Evolutionary conservation across 2,888 invertebrate genomes (phyloP).

Genomic region (Acleris laterana): DNA sequence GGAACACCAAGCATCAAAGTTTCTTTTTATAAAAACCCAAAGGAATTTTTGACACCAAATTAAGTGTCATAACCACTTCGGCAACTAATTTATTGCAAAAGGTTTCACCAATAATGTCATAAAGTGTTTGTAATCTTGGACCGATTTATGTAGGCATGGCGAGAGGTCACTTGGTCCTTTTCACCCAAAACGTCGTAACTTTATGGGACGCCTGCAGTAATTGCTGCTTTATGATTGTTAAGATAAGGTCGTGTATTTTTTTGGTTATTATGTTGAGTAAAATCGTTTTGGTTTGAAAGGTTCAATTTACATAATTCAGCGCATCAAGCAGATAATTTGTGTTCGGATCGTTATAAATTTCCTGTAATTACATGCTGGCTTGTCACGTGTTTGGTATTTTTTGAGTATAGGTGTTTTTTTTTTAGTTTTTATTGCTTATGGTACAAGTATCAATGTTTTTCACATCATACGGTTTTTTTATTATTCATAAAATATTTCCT

Average conservation of each 20-base stretch:
- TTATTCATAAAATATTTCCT: too few species aligned
- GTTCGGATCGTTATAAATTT: slow-evolving; percentile 58
- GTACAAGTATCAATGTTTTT: too few species aligned
- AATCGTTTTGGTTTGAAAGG: too few species aligned
- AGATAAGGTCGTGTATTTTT: too few species aligned
- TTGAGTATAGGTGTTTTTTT: slow-evolving; percentile 14
- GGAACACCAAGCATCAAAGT: too few species aligned
- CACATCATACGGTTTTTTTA: too few species aligned
- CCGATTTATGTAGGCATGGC: slow-evolving; percentile 61
- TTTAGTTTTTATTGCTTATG: too few species aligned
- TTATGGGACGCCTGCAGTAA: too few species aligned
- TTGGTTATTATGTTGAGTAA: too few species aligned
- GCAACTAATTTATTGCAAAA: slow-evolving; percentile 51
- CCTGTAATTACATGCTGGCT: slow-evolving; percentile 60
- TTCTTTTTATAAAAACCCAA: neutral
- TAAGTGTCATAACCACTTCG: slow-evolving; percentile 39
- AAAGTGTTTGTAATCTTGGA: slow-evolving; percentile 61
- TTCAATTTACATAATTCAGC: slow-evolving; percentile 59
- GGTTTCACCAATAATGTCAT: slow-evolving; percentile 48
- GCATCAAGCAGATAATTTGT: slow-evolving; percentile 55
- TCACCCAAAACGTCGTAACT: too few species aligned
- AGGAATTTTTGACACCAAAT: slow-evolving; percentile 19
- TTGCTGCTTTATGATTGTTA: too few species aligned
- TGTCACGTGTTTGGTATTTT: slow-evolving; percentile 48
- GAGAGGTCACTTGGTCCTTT: slow-evolving; percentile 47